Evolutionary conservation across 2,113 vertebrate species (phyloP).

Genomic region (Ammodytes marinus): DNA sequence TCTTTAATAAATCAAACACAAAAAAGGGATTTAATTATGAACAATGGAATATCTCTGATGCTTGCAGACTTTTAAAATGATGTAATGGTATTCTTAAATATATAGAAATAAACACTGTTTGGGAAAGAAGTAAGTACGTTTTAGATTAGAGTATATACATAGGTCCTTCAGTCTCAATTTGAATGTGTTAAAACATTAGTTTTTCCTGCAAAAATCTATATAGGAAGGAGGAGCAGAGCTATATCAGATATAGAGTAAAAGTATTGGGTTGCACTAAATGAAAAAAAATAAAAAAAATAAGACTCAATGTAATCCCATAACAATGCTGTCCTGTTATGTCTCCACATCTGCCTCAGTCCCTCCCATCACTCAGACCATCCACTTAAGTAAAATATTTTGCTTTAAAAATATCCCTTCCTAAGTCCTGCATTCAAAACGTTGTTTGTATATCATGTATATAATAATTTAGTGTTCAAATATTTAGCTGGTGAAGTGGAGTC

Average conservation of each 20-base stretch:
- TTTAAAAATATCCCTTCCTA: too few relatives aligned
- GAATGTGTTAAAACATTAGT: too few relatives aligned
- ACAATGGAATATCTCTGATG: background rate
- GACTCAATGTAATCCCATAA: background rate
- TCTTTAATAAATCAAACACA: background rate
- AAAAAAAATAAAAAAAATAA: background rate
- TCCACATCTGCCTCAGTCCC: background rate
- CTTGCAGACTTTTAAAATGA: background rate
- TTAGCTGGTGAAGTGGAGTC: background rate
- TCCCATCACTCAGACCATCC: too few relatives aligned
- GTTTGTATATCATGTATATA: too few relatives aligned
- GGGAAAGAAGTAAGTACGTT: background rate
- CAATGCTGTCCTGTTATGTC: background rate
- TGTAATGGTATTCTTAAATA: background rate
- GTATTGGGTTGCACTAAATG: background rate
- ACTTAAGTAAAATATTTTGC: too few relatives aligned
- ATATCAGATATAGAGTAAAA: background rate
- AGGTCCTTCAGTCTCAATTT: background rate
- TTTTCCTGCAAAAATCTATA: background rate
- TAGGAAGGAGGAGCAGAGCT: too few relatives aligned
- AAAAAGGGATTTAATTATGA: background rate
- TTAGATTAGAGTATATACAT: background rate
- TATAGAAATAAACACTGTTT: background rate
- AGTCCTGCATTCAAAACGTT: too few relatives aligned
- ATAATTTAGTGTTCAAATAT: background rate